Evolutionary conservation across 2,888 invertebrate species (phyloP), one percentile per base, ranked within the genome.

Genomic region (Gandaritis pyraliata): DNA sequence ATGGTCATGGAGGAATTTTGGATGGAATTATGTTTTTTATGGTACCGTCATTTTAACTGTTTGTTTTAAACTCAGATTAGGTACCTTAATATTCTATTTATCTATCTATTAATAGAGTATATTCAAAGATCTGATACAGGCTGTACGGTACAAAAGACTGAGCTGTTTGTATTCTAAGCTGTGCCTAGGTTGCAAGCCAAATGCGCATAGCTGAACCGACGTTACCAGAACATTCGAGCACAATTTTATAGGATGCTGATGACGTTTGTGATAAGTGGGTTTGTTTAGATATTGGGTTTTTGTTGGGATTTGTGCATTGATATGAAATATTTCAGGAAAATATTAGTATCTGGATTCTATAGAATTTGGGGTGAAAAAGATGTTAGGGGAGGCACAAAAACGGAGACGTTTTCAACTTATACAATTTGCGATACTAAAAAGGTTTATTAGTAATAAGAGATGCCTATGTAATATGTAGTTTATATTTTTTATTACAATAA

Each of bases 211-310:
- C 64, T 57, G 56, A 64, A 38, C 64, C 45, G 56, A 59, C 49
- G 43, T 56, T 63, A 56, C 64, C 56, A 60, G 59, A 59, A 59
- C 59, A 59, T 60, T 64, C 49, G 38, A 56, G 64, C 50, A 49
- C 41, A 52, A 59, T 64, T 59, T 60, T 49, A 56, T 64, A 52
- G 55, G 58, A 55, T 52, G 63, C 63, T 53, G 59, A 64, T 60
- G 64, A 59, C 56, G 52, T 56, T 56, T 53, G 18, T 48, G 64
- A 64, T 64, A 64, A 64, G 59, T 64, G 49, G 56, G 56, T 52
- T 52, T 56, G 56, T 59, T 59, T 51, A n/a, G 56, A 48, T 49
- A 55, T 55, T 36, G 56, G 30, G 59, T 56, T 52, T 59, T 52
- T 52, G 59, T 56, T 43, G 29, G 38, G 41, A 54, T 45, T 48